Conservation (phyloP, 2,888 invertebrate genomes). For the Eumerus sabulonum region DNA sequence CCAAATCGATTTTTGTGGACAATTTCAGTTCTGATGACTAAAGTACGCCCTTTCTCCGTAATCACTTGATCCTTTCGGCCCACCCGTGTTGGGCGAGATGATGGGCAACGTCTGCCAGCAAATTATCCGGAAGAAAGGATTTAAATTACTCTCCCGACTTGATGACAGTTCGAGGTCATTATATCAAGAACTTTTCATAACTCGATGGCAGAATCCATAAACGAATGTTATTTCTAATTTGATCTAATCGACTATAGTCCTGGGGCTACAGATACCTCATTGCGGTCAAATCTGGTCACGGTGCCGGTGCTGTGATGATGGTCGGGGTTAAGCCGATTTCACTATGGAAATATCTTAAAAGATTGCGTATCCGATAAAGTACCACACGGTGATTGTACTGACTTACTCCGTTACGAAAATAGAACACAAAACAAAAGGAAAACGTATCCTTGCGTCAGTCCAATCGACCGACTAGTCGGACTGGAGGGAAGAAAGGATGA, state of each 20-base stretch:
- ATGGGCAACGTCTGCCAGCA: slow-evolving; percentile 33
- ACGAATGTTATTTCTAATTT: slow-evolving; percentile 25
- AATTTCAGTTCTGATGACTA: too few species aligned
- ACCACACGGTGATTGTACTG: slow-evolving; percentile 2
- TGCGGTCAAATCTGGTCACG: slow-evolving; percentile 16
- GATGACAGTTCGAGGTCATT: slow-evolving; percentile 8
- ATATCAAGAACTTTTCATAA: slow-evolving; percentile 38
- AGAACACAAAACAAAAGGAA: background rate
- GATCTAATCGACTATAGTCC: slow-evolving; percentile 19
- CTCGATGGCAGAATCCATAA: background rate
- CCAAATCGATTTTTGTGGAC: slow-evolving; percentile 3
- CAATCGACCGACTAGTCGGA: too few species aligned
- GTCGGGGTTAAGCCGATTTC: slow-evolving; percentile 44
- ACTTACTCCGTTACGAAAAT: background rate
- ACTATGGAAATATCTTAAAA: slow-evolving; percentile 41
- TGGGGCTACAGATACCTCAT: background rate
- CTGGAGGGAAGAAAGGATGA: background rate
- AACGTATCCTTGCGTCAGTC: background rate
- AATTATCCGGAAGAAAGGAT: slow-evolving; percentile 33
- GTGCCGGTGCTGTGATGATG: background rate
- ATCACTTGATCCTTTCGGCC: slow-evolving; percentile 20
- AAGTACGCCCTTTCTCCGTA: slow-evolving; percentile 26
- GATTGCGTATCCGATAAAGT: slow-evolving; percentile 29
- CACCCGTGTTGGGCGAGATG: background rate
- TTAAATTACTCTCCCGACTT: slow-evolving; percentile 6